These are phyloP conservation scores for Plebejus anna DNA, from an alignment of 2,888 invertebrate species.

Conservation along the genomic window DNA sequence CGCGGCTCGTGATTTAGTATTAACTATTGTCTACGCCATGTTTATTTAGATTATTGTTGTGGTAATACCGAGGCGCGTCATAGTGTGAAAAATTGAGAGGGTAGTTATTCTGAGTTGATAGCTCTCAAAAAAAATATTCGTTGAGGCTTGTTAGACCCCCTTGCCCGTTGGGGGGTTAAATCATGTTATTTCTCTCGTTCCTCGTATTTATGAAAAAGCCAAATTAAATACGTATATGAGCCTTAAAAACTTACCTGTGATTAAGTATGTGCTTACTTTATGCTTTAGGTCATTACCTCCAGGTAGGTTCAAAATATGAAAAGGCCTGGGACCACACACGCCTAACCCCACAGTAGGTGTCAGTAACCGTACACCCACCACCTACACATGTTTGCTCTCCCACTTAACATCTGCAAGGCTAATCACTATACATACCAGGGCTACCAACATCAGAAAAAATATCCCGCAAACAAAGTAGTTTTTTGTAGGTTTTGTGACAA, in stretches of 20 bases:
- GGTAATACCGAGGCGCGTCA: conserved; percentile 4
- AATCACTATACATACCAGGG: conserved; percentile 67
- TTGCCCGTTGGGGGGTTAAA: no score
- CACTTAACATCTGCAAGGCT: conserved; percentile 61
- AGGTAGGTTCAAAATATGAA: conserved; percentile 2
- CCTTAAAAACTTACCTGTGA: no score
- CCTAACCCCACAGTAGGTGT: conserved; percentile 58
- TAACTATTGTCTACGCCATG: conserved; percentile 53
- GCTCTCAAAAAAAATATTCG: not conserved
- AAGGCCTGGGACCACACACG: conserved; percentile 65
- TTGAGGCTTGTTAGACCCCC: no score
- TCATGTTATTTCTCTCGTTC: no score
- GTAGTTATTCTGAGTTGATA: not conserved
- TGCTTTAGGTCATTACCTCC: not conserved
- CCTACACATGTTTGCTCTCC: conserved; percentile 54
- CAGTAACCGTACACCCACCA: conserved; percentile 53
- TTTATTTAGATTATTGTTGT: conserved; percentile 17
- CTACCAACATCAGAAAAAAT: conserved; percentile 47
- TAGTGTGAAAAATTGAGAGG: not conserved
- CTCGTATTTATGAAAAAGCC: no score
- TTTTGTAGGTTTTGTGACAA: not conserved
- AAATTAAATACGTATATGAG: no score
- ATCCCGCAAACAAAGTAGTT: not conserved
- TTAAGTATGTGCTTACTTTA: not conserved
- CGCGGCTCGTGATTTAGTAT: conserved; percentile 60